These are phyloP conservation scores for Hemithea aestivaria DNA, from an alignment of 2,888 invertebrate species.

Conservation along the genomic window DNA sequence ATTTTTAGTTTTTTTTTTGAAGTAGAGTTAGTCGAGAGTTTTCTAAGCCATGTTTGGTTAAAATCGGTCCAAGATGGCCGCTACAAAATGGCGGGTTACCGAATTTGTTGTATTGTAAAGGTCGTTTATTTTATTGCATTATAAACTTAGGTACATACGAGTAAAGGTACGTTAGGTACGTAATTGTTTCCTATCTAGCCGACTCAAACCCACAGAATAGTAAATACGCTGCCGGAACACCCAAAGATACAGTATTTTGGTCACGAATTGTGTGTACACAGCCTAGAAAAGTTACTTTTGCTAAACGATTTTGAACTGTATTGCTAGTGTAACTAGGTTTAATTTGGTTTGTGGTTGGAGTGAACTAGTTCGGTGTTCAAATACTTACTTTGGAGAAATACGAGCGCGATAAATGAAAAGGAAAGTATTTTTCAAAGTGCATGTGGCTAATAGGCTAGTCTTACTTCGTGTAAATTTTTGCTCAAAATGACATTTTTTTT, in stretches of 20 bases:
- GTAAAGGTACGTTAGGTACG: conserved; percentile 14
- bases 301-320: neutral
- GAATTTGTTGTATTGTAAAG: no score
- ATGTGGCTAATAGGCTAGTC: conserved; percentile 16
- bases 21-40: no score
- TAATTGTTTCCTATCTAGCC: conserved; percentile 5
- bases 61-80: no score
- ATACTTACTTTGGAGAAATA: neutral
- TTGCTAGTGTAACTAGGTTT: no score
- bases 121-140: no score
- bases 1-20: no score
- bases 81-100: no score
- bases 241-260: conserved; percentile 22
- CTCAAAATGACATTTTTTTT: no score
- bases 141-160: neutral
- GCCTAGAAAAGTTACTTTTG: conserved; percentile 2
- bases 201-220: conserved; percentile 7
- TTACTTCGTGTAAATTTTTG: no score
- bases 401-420: neutral
- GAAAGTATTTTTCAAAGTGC: neutral
- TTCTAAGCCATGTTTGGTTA: no score
- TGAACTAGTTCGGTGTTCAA: neutral
- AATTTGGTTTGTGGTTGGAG: neutral
- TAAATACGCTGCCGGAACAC: conserved; percentile 12
- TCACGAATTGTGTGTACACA: conserved; percentile 23